These are phyloP conservation scores for Todus mexicanus DNA, from an alignment of 2,797 vertebrate genomes.

Conservation along the genomic window DNA sequence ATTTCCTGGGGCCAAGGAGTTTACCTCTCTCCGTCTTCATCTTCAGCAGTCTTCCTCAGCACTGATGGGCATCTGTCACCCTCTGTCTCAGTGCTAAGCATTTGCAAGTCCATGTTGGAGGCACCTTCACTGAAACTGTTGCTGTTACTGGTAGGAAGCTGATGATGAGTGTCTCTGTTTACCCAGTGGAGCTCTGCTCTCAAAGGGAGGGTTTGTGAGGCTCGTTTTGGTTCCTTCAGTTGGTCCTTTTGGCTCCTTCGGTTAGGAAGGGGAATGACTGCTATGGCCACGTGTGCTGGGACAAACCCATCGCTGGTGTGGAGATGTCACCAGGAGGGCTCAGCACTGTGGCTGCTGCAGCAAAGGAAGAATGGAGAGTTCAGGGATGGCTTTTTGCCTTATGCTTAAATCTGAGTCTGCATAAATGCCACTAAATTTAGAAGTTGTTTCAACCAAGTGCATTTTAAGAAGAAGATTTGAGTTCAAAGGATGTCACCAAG, in stretches of 20 bases:
- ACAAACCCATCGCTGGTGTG: not conserved
- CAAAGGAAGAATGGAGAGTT: too few species aligned
- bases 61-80: not conserved
- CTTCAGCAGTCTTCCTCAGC: not conserved
- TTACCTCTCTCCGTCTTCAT: not conserved
- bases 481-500: not conserved
- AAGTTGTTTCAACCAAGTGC: not conserved
- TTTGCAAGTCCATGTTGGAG: not conserved
- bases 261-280: not conserved
- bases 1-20: not conserved
- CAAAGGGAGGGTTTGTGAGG: not conserved
- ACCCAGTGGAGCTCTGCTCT: not conserved
- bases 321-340: not conserved
- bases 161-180: not conserved
- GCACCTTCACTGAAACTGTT: not conserved
- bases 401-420: not conserved
- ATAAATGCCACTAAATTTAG: not conserved
- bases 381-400: not conserved
- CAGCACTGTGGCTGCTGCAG: accelerated
- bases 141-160: not conserved
- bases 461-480: not conserved
- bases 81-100: not conserved
- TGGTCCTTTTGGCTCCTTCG: too few species aligned
- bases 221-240: not conserved
- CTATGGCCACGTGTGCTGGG: not conserved